phyloP scores from a whole-genome alignment of 2,888 invertebrate species.

The Mactromeris polynyma region DNA sequence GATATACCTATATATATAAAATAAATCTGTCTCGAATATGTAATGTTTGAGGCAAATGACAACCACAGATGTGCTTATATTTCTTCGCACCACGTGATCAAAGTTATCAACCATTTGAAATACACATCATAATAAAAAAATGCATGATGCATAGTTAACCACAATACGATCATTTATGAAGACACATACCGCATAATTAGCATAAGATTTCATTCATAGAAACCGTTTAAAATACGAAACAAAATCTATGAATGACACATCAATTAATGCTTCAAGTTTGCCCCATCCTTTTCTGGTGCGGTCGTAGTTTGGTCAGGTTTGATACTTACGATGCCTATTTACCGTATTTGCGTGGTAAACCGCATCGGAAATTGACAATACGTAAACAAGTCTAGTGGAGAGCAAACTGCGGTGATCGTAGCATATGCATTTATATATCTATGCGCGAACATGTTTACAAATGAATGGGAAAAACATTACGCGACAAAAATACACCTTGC shows the following conservation, averaged over 20 bases:
- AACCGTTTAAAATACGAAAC: not conserved
- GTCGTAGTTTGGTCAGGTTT: not conserved
- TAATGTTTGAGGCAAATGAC: no score
- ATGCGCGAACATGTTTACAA: not conserved
- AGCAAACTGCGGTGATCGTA: not conserved
- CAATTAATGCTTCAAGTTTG: not conserved
- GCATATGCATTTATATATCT: not conserved
- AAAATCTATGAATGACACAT: not conserved
- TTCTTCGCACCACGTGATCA: no score
- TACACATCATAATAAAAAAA: not conserved
- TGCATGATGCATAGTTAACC: not conserved
- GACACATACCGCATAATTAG: not conserved
- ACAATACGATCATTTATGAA: not conserved
- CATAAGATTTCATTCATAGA: not conserved
- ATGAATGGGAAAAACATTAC: not conserved
- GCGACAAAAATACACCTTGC: not conserved
- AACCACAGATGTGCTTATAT: no score
- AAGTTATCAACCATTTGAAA: not conserved
- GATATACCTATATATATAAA: no score
- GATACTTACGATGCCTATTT: not conserved
- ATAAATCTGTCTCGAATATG: no score
- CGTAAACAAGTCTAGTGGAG: not conserved
- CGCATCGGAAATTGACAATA: not conserved
- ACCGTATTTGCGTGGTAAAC: not conserved
- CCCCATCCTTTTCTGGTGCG: not conserved